Evolutionary conservation across 2,888 invertebrate species (phyloP).

Genomic region (Acrocyrtus sp.): DNA sequence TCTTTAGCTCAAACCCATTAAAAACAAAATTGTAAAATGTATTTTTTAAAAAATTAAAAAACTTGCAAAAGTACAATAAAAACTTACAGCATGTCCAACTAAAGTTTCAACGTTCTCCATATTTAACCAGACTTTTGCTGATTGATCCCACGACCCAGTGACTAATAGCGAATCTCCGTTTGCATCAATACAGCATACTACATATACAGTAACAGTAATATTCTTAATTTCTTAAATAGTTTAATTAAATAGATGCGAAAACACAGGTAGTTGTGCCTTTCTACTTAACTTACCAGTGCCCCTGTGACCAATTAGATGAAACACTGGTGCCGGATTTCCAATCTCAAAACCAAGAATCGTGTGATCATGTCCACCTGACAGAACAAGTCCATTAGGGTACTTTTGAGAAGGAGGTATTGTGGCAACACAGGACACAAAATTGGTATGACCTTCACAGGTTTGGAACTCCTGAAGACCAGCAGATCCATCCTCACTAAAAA

Average conservation of each 20-base stretch:
- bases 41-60: background rate
- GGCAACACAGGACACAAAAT: conserved; percentile 86
- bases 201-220: conserved; percentile 14
- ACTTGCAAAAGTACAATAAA: too few species aligned
- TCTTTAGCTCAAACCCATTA: too few species aligned
- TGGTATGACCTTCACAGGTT: conserved; percentile 81
- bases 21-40: background rate
- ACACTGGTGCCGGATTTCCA: conserved; percentile 75
- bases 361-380: conserved; percentile 91
- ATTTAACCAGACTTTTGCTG: conserved; percentile 83
- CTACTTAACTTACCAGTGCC: conserved; percentile 75
- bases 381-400: conserved; percentile 80
- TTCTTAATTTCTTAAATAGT: background rate
- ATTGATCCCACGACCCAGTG: conserved; percentile 94
- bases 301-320: conserved; percentile 80
- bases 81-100: conserved; percentile 72
- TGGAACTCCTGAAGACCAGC: conserved; percentile 69
- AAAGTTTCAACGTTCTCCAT: conserved; percentile 71
- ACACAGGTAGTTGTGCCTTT: too few species aligned
- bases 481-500: conserved; percentile 52
- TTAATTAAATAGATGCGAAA: too few species aligned
- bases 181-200: conserved; percentile 68
- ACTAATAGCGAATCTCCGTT: conserved; percentile 72
- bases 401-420: conserved; percentile 77
- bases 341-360: conserved; percentile 82